These are phyloP conservation scores for Epinotia ramella DNA, from an alignment of 2,888 invertebrate species.

Conservation along the genomic window DNA sequence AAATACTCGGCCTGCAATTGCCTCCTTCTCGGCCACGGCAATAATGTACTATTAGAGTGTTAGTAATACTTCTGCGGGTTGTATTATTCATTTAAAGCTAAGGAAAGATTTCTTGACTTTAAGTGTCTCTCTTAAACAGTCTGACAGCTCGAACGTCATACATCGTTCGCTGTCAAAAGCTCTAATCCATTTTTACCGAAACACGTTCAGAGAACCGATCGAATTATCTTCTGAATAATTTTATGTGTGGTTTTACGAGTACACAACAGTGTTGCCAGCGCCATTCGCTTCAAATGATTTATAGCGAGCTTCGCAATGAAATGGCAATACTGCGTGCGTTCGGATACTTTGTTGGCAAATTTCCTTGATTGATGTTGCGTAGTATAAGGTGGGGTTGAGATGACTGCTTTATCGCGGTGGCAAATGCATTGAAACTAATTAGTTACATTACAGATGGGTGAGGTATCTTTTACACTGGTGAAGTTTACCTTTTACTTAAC, in stretches of 20 bases:
- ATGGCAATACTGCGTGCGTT: conserved; percentile 46
- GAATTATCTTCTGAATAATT: conserved; percentile 73
- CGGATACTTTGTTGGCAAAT: conserved; percentile 43
- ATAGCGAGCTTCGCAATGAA: conserved; percentile 52
- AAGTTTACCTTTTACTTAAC: neutral
- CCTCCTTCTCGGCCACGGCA: no score
- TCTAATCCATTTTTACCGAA: conserved; percentile 52
- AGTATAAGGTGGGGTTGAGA: conserved; percentile 11
- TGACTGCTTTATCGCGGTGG: conserved; percentile 14
- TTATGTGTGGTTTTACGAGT: conserved; percentile 64
- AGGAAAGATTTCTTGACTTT: conserved; percentile 9
- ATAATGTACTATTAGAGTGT: no score
- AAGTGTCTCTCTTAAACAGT: conserved; percentile 8
- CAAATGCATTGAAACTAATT: conserved; percentile 23
- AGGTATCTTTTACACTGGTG: neutral
- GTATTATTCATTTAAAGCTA: neutral
- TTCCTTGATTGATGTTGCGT: conserved; percentile 37
- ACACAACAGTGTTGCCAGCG: conserved; percentile 62
- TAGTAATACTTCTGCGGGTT: neutral
- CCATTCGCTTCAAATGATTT: conserved; percentile 56
- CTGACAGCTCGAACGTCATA: conserved; percentile 32
- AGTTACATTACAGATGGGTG: neutral
- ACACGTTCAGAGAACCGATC: conserved; percentile 72
- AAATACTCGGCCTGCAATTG: no score
- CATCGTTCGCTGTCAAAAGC: conserved; percentile 46